These are phyloP conservation scores for Alaudala cheleensis DNA, from an alignment of 2,113 vertebrate genomes.

Conservation along the genomic window DNA sequence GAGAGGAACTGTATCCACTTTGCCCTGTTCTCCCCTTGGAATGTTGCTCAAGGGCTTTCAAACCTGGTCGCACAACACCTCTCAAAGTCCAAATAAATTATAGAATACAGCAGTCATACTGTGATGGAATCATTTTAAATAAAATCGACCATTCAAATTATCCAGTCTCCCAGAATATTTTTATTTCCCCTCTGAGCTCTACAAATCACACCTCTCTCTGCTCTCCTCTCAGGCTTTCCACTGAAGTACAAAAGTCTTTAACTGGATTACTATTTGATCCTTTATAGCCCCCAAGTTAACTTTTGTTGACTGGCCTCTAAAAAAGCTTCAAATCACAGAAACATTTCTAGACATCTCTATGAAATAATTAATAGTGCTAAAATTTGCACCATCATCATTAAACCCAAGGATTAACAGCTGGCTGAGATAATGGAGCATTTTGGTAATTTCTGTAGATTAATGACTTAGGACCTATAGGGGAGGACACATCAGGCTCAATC, in stretches of 20 bases:
- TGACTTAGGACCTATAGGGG: background rate
- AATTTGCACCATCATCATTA: background rate
- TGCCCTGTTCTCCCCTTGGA: background rate
- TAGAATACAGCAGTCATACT: background rate
- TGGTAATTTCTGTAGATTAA: background rate
- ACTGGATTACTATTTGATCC: background rate
- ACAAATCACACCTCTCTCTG: background rate
- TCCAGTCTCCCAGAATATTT: background rate
- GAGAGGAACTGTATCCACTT: background rate
- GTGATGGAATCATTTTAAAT: background rate
- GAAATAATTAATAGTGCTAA: background rate
- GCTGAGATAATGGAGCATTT: background rate
- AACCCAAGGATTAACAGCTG: background rate
- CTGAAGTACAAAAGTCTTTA: background rate
- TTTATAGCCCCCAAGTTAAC: background rate
- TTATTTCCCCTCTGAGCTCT: conserved; percentile 10
- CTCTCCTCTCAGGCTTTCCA: background rate
- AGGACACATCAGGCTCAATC: background rate
- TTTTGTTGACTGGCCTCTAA: background rate
- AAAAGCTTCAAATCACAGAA: background rate
- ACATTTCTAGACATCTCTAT: background rate
- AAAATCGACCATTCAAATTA: background rate
- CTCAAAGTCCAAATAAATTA: background rate
- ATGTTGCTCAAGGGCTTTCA: background rate
- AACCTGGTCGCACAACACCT: background rate